These are phyloP conservation scores for Hydriomena furcata DNA, from an alignment of 2,888 invertebrate species.

Conservation along the genomic window DNA sequence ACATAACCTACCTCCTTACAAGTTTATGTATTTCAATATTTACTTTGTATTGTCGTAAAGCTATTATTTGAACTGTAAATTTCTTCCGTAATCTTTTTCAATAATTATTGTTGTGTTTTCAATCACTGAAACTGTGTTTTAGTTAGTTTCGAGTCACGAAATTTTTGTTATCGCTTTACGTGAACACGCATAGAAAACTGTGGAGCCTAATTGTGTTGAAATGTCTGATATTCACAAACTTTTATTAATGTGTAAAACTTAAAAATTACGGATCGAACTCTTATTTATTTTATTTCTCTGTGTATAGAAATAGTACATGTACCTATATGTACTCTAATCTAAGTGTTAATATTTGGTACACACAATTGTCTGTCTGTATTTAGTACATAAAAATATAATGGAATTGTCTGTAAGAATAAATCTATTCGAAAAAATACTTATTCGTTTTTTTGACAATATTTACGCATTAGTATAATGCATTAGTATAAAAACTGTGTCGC, in stretches of 20 bases:
- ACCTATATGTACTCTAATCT: constrained; percentile 58
- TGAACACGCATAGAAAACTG: no score
- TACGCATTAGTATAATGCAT: no score
- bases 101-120: not conserved
- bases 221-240: no score
- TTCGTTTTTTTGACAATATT: constrained; percentile 19
- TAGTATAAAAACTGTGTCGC: no score
- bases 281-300: constrained; percentile 2
- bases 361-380: constrained; percentile 72
- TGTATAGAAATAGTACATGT: constrained; percentile 4
- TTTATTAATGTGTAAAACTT: not conserved
- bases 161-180: not conserved
- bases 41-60: no score
- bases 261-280: no score
- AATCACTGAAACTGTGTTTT: constrained; percentile 1
- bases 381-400: constrained; percentile 78
- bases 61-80: constrained; percentile 1
- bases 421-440: constrained; percentile 63
- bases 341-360: constrained; percentile 78
- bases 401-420: constrained; percentile 83
- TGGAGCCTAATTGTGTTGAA: no score
- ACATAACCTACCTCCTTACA: no score
- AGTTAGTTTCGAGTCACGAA: constrained; percentile 6
- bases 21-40: no score
- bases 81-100: not conserved